These are phyloP conservation scores for Australoheros scitulus DNA, from an alignment of 2,113 vertebrate species.

Conservation along the genomic window DNA sequence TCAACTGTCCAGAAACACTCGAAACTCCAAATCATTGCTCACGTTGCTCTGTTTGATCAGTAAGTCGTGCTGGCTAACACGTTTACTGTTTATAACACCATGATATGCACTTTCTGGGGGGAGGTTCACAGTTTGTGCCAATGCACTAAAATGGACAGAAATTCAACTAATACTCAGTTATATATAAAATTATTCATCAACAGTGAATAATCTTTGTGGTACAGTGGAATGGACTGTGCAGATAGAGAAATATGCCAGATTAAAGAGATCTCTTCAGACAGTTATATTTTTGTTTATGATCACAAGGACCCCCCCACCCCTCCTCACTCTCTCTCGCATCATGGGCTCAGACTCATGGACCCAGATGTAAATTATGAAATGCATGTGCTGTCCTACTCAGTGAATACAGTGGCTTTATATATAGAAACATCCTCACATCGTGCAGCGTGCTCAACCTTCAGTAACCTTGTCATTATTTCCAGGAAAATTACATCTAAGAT, in stretches of 20 bases:
- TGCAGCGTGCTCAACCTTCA: constrained; percentile 7
- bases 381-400: neutral
- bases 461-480: neutral
- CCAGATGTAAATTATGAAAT: neutral
- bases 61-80: neutral
- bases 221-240: neutral
- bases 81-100: constrained; percentile 3
- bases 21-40: neutral
- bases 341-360: neutral
- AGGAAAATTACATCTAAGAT: neutral
- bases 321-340: neutral
- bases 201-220: neutral
- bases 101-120: neutral
- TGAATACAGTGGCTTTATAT: neutral
- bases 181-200: neutral
- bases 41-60: neutral
- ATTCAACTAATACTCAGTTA: neutral
- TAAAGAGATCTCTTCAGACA: neutral
- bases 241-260: neutral
- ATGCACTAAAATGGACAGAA: neutral
- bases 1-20: neutral
- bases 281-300: constrained; percentile 12
- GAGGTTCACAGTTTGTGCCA: neutral
- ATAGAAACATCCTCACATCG: neutral
- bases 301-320: neutral